A percentile compares a stretch with the other conserved stretches of the same genome.
Conservation (phyloP, 2,888 invertebrate genomes). For the Andrena haemorrhoa region DNA sequence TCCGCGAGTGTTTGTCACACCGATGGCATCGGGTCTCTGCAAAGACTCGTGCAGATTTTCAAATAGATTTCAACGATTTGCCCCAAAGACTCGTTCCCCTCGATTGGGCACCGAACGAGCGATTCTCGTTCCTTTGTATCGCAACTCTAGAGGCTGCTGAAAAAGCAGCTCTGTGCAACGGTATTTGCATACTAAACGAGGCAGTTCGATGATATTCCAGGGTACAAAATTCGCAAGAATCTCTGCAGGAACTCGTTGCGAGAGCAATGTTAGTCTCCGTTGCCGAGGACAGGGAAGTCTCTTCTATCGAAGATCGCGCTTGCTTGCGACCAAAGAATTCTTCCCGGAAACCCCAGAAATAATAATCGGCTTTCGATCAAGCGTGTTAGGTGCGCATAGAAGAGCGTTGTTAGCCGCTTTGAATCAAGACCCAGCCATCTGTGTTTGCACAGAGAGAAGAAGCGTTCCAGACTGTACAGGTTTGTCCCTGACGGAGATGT, state of each 20-base stretch:
- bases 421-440: too few species aligned
- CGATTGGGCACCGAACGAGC: neutral
- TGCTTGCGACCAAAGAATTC: neutral
- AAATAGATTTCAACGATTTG: neutral
- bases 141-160: neutral
- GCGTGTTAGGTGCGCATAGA: too few species aligned
- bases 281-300: neutral
- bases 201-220: neutral
- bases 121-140: neutral
- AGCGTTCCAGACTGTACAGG: neutral
- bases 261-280: neutral
- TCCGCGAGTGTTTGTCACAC: constrained; percentile 9
- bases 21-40: neutral
- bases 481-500: neutral
- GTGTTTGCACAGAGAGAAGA: neutral
- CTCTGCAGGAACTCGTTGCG: constrained; percentile 10
- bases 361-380: too few species aligned
- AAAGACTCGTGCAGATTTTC: neutral
- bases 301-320: neutral
- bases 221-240: constrained; percentile 21
- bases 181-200: neutral
- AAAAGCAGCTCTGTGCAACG: neutral
- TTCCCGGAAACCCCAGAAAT: too few species aligned
- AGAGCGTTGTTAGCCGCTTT: too few species aligned
- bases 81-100: neutral